phyloP scores from a whole-genome alignment of 2,113 vertebrate genomes.

The Chlorodrepanis virens region DNA sequence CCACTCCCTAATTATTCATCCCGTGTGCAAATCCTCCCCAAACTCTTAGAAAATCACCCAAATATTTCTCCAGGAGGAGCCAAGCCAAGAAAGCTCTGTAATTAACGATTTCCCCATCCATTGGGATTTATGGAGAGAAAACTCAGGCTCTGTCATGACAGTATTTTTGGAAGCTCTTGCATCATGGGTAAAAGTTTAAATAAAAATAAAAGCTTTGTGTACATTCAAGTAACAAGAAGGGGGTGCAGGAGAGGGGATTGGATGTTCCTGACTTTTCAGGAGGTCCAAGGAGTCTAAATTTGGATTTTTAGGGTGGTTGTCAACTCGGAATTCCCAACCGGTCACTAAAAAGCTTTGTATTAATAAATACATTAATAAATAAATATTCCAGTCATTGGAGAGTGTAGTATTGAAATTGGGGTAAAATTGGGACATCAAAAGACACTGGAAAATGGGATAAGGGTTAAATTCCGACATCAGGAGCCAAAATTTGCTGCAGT shows the following conservation, averaged over 20 bases:
- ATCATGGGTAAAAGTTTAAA: neutral
- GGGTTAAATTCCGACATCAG: neutral
- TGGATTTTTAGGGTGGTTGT: neutral
- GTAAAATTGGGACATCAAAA: neutral
- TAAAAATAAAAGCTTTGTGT: neutral
- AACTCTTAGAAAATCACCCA: neutral
- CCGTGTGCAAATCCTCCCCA: neutral
- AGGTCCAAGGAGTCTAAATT: neutral
- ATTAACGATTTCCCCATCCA: neutral
- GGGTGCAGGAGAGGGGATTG: neutral
- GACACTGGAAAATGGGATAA: accelerated
- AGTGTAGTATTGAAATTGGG: accelerated
- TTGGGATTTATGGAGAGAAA: neutral
- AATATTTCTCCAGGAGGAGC: neutral
- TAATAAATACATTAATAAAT: neutral
- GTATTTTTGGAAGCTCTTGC: neutral
- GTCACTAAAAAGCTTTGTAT: too few relatives aligned
- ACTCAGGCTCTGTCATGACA: accelerated
- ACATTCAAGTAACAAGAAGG: neutral
- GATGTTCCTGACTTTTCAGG: neutral
- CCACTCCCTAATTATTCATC: neutral
- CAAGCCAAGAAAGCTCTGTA: neutral
- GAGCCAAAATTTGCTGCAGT: neutral
- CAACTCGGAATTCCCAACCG: accelerated
- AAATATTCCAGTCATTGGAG: neutral